Base-by-base conservation (phyloP, 2,113 vertebrate species). In the Microcebus lehilahytsara region DNA sequence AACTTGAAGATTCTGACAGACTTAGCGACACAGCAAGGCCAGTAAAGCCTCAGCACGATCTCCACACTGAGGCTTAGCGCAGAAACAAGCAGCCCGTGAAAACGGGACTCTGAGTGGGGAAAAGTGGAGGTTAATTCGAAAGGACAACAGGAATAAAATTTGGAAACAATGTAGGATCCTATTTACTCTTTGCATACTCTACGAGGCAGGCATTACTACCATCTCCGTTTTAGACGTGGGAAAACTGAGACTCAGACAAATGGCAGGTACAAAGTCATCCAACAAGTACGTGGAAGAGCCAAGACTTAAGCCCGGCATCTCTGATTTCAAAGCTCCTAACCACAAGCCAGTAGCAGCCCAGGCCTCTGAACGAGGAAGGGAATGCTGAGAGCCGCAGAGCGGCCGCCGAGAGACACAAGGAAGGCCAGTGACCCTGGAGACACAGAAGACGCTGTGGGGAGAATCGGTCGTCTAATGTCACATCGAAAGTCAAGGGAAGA, bases 21-120 rank as follows among this genome's bases (percentile, higher is more conserved):
- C 20, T 22, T 6, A 80, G 40, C 58, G 51, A 80, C 56, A 64
- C 0, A n/a, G 23, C 66, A 92, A 91, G 58, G 66, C 58, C 77
- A 96, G 32, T 5, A 58, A 71, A 58, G 51, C 37, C 13, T 81
- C 62, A n/a, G 75, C 9, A 16, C 53, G 32, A 46, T 58, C 64
- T 94, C 62, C 46, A 20, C 9, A 60, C 77, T 51, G 81, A 89
- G 89, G 40, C 23, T 34, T 60, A 23, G 30, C 74, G 40, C 60
- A 83, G 74, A 89, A 86, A 62, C 12, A 49, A 56, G 95, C 30
- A 80, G 58, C 66, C 72, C 53, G 25, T 30, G 71, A n/a, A 86
- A 90, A 92, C 1, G 25, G 49, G n/a, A 51, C n/a, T 93, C 60
- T 64, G 13, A 58, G 17, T 37, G 20, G 74, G 34, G n/a, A 84